These are phyloP conservation scores for Recurvirostra avosetta DNA, from an alignment of 2,113 vertebrate genomes.

Conservation along the genomic window DNA sequence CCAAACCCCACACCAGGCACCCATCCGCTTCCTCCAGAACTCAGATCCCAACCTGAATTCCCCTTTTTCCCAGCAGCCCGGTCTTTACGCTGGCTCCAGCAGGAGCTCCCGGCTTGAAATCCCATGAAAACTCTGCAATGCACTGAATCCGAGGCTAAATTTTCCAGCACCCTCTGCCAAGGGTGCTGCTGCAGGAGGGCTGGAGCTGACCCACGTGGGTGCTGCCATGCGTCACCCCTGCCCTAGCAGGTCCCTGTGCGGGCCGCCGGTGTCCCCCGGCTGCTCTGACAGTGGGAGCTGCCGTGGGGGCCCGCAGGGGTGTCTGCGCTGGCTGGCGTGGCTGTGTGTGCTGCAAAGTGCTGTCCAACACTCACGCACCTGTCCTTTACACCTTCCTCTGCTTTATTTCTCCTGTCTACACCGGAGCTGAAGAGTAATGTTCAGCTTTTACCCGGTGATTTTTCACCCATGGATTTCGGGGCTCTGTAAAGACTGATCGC, in stretches of 20 bases:
- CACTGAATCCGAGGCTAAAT: fast-evolving
- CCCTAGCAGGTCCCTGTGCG: not conserved
- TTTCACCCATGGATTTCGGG: fast-evolving
- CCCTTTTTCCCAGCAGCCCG: not conserved
- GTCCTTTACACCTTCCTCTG: not conserved
- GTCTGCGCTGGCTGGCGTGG: not conserved
- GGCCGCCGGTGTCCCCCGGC: not conserved
- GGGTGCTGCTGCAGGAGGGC: not conserved
- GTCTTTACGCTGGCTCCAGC: not conserved
- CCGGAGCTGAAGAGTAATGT: not conserved
- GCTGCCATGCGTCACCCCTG: not conserved
- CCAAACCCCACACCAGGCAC: not conserved
- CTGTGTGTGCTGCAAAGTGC: not conserved
- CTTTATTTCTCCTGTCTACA: not conserved
- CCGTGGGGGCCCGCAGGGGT: not conserved
- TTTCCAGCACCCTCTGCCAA: not conserved
- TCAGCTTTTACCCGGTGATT: not conserved
- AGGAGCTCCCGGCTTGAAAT: not conserved
- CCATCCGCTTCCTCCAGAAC: not conserved
- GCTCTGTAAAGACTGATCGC: not conserved
- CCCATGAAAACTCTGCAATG: not conserved
- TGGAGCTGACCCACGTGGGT: no score
- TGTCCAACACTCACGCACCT: not conserved
- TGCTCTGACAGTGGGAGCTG: no score
- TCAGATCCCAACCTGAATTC: not conserved